phyloP scores from a whole-genome alignment of 2,113 vertebrate genomes.

The Progne subis region DNA sequence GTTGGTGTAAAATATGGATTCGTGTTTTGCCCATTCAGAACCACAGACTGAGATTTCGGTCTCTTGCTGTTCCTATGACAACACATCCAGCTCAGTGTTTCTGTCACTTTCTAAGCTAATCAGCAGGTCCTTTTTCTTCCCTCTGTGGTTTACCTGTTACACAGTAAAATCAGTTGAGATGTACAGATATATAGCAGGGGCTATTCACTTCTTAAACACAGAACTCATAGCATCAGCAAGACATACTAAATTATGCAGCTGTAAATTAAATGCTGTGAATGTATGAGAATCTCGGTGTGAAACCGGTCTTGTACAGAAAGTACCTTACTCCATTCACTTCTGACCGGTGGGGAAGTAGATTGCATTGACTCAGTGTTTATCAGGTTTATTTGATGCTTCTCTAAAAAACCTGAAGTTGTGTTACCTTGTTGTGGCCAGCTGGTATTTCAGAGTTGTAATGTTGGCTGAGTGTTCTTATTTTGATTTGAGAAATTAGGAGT shows the following conservation, averaged over 20 bases:
- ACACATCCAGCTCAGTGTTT: neutral
- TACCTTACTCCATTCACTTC: fast-evolving
- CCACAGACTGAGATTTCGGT: neutral
- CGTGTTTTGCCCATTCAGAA: neutral
- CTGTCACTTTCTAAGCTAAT: neutral
- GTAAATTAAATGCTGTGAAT: neutral
- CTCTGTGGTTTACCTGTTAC: neutral
- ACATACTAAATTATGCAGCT: neutral
- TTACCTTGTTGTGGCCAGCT: neutral
- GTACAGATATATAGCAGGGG: neutral
- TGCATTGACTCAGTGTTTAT: neutral
- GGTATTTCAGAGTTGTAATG: neutral
- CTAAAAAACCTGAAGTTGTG: neutral
- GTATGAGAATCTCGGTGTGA: fast-evolving
- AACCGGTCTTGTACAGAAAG: fast-evolving
- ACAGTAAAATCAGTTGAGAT: neutral
- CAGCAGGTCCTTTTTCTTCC: neutral
- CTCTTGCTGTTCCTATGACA: conserved; percentile 50
- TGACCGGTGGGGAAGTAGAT: neutral
- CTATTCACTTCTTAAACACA: neutral
- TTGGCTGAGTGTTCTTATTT: neutral
- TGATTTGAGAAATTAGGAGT: neutral
- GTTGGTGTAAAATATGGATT: neutral
- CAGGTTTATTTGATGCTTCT: neutral
- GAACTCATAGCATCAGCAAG: neutral